A percentile compares a stretch with the other conserved stretches of the same genome.
phyloP scores from a whole-genome alignment of 2,888 invertebrate genomes.

The Nomada flava region DNA sequence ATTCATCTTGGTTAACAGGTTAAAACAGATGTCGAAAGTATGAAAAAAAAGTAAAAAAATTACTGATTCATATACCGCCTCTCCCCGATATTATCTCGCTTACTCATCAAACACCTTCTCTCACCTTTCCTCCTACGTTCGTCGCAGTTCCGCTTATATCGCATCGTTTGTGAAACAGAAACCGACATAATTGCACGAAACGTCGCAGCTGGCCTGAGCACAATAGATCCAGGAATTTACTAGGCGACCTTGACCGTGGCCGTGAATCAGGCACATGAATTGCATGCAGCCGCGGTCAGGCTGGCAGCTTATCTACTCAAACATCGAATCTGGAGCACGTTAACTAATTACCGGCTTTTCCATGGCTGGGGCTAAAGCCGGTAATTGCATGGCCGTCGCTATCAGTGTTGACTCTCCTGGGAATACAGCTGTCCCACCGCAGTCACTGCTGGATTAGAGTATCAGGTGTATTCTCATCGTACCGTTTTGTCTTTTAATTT shows the following conservation, averaged over 20 bases:
- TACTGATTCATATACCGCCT: too few species aligned
- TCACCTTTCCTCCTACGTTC: not conserved
- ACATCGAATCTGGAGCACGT: constrained; percentile 74
- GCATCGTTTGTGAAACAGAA: not conserved
- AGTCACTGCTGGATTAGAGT: constrained; percentile 43
- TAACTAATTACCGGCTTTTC: constrained; percentile 74
- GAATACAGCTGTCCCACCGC: constrained; percentile 60
- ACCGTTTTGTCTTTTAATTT: constrained; percentile 21
- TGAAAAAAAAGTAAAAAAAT: too few species aligned
- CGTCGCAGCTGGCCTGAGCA: constrained; percentile 1
- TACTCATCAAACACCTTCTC: not conserved
- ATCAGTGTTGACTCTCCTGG: constrained; percentile 71
- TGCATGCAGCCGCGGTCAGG: constrained; percentile 63
- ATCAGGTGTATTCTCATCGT: constrained; percentile 42
- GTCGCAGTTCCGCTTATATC: not conserved
- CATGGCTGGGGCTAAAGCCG: constrained; percentile 65
- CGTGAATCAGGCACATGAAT: constrained; percentile 64
- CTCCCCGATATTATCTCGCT: too few species aligned
- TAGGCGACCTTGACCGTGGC: constrained; percentile 69
- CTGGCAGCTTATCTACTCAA: constrained; percentile 71
- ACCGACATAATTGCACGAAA: constrained; percentile 2
- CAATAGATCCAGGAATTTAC: constrained; percentile 10
- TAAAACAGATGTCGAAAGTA: too few species aligned
- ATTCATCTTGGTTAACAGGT: too few species aligned
- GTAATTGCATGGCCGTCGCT: constrained; percentile 69